phyloP scores from a whole-genome alignment of 2,113 vertebrate species.

The Peromyscus leucopus region DNA sequence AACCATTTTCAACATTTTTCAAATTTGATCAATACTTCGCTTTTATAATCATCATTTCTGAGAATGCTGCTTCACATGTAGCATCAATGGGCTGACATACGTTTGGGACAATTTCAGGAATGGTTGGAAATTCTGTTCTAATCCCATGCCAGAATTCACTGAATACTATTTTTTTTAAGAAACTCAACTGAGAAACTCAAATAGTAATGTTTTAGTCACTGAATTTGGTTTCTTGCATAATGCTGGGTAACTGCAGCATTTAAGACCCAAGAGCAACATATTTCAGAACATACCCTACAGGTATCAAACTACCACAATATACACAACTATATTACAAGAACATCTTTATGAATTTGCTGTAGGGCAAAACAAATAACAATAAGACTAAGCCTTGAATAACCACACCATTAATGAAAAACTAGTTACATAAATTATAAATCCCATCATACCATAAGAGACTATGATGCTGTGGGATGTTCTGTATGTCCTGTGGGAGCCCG shows the following conservation, averaged over 20 bases:
- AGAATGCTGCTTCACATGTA: not conserved
- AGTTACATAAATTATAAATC: not conserved
- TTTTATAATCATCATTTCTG: not conserved
- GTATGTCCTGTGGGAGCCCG: no score
- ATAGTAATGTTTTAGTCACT: not conserved
- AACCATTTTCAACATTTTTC: not conserved
- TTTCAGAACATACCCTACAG: constrained; percentile 18
- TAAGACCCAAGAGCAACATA: not conserved
- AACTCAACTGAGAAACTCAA: not conserved
- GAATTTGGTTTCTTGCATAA: constrained; percentile 28
- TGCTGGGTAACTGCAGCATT: not conserved
- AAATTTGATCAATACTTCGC: not conserved
- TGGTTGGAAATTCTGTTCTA: not conserved
- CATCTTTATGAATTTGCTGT: not conserved
- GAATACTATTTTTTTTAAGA: not conserved
- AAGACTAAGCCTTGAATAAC: not conserved
- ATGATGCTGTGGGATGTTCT: no score
- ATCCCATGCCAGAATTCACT: not conserved
- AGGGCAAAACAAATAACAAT: not conserved
- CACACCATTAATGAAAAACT: not conserved
- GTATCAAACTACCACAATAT: not conserved
- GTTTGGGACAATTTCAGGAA: not conserved
- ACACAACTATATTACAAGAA: not conserved
- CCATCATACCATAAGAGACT: not conserved
- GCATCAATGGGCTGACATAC: not conserved